Conservation (phyloP, 2,797 vertebrate genomes). For the Thripadectes ignobilis region DNA sequence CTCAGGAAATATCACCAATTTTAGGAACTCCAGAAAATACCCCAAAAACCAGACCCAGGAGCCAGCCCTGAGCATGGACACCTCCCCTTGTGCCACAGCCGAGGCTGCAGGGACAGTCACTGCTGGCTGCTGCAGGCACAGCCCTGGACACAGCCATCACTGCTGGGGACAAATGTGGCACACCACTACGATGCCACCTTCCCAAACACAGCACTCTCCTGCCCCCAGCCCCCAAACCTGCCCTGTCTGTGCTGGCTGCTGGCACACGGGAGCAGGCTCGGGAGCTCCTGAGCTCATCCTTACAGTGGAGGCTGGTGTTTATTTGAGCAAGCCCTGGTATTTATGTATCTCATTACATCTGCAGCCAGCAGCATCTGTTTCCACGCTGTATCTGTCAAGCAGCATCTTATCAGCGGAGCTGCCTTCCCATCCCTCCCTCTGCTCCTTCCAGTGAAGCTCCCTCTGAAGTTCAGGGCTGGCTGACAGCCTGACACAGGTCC, state of each 20-base stretch:
- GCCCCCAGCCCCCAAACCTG: not conserved
- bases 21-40: not conserved
- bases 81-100: not conserved
- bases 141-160: accelerated
- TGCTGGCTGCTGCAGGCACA: not conserved
- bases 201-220: not conserved
- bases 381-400: slow-evolving; percentile 40
- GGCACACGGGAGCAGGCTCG: not conserved
- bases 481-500: accelerated
- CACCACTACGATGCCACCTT: accelerated
- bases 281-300: not conserved
- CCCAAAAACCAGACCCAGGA: not conserved
- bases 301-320: not conserved
- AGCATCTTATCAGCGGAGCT: slow-evolving; percentile 29
- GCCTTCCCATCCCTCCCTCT: not conserved
- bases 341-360: slow-evolving; percentile 46
- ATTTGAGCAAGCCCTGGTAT: not conserved
- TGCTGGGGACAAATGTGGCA: not conserved
- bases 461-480: not conserved
- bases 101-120: not conserved
- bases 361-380: slow-evolving; percentile 61
- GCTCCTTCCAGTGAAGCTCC: not conserved
- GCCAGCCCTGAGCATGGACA: not conserved
- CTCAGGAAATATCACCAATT: not conserved
- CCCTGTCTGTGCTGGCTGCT: not conserved